Conservation (phyloP, 2,888 invertebrate species). For the Eudasyphora cyanicolor region DNA sequence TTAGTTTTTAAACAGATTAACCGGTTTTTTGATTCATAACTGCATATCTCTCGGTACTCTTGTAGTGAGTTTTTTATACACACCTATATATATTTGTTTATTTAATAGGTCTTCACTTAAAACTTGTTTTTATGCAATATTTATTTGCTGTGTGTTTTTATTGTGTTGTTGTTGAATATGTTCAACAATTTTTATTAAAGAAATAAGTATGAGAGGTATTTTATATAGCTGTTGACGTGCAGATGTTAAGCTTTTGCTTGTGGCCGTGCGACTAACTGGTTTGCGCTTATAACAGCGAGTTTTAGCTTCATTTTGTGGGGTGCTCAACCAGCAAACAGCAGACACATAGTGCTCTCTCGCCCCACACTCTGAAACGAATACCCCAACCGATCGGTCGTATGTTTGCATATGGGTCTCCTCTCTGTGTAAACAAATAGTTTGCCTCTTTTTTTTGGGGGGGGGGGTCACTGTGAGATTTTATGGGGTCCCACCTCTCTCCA, state of each 20-base stretch:
- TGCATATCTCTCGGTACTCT: constrained; percentile 45
- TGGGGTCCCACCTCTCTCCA: background rate
- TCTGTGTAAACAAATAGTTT: background rate
- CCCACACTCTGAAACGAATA: background rate
- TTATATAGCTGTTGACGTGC: background rate
- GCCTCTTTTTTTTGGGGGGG: background rate
- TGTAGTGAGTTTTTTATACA: constrained; percentile 1
- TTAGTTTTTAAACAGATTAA: constrained; percentile 25
- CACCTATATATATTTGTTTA: constrained; percentile 17
- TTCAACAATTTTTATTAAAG: background rate
- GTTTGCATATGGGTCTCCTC: constrained; percentile 6
- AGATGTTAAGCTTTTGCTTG: constrained; percentile 62
- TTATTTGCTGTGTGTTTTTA: constrained; percentile 54
- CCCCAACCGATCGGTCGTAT: background rate
- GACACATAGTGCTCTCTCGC: background rate
- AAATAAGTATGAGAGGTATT: constrained; percentile 11
- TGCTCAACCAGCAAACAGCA: no score
- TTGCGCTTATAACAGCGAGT: constrained; percentile 70
- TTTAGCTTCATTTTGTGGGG: constrained; percentile 63
- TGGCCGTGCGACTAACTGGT: constrained; percentile 74
- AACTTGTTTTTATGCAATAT: constrained; percentile 67
- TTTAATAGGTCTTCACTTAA: constrained; percentile 64
- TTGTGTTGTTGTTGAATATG: constrained; percentile 34
- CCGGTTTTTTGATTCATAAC: constrained; percentile 53
- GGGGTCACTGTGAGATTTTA: background rate